Evolutionary conservation across 2,113 vertebrate species (phyloP).

Genomic region (Apaloderma vittatum): DNA sequence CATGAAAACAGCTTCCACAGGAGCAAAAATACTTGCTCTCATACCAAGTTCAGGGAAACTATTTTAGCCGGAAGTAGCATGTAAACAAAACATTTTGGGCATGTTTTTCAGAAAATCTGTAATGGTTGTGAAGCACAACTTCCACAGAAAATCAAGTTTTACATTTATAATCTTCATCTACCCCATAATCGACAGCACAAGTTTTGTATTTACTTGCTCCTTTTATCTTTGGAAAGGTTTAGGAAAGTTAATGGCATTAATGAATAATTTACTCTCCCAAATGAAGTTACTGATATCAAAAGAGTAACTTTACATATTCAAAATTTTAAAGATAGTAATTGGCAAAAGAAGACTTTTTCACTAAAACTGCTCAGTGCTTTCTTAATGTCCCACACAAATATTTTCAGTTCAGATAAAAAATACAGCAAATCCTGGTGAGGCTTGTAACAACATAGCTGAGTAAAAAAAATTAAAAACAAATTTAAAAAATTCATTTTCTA

Average conservation of each 20-base stretch:
- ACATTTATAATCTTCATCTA: not conserved
- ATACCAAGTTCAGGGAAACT: not conserved
- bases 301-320: accelerated
- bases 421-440: not conserved
- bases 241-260: not conserved
- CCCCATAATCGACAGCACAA: not conserved
- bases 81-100: not conserved
- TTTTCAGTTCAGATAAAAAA: not conserved
- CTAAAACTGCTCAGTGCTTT: not conserved
- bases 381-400: not conserved
- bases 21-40: not conserved
- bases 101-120: not conserved
- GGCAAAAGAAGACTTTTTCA: not conserved
- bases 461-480: not conserved
- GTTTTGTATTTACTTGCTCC: not conserved
- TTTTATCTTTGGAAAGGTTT: not conserved
- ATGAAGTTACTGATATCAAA: not conserved
- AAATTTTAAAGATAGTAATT: not conserved
- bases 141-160: not conserved
- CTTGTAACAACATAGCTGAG: not conserved
- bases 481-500: not conserved
- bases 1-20: not conserved
- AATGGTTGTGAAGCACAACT: not conserved
- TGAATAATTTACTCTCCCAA: not conserved
- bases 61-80: not conserved